Evolutionary conservation across 2,113 vertebrate species (phyloP), one percentile per base, ranked within the genome.

Genomic region (Silurus glanis): DNA sequence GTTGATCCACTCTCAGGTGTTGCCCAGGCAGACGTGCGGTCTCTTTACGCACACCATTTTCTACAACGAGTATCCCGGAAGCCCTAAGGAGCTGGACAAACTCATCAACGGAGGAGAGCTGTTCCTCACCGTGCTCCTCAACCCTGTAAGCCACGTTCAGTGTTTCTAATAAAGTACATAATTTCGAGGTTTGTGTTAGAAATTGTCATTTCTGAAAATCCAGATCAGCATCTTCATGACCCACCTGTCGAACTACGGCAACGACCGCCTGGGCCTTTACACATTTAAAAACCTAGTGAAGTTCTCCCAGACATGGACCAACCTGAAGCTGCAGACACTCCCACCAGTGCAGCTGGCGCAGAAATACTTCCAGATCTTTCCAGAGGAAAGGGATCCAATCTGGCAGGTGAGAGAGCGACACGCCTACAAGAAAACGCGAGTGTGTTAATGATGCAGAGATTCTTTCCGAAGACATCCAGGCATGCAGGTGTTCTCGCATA

Each of bases 181-280:
- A 37, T 37, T 66, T 67, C 28, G 1, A 37, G 45, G 19, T 13
- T 69, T 6, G 23, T 66, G 23, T 55, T 80, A 25, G 6, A 76
- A 59, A 17, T 45, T 6, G 51, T 61, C 19, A 14, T 61, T 10
- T 87, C 51, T 66, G 7, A 25, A 37, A 37, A 61, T 64, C 86
- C 92, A 97, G 97, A 97, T 97, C 91, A 97, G 97, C 93, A 97
- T 97, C 92, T 97, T 97, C 90, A 97, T 97, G 97, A 97, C 97
- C 2, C 97, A 97, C 85, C 93, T 97, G 85, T 97, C 96, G 88
- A 97, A 97, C 89, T 97, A 97, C 0, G 97, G 97, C 55, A 97
- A 97, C 0, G 97, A 97, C 89, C 97, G 97, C 69, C 93, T 97
- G 89, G 97, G 97, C 80, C 91, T 97, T 76, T 97, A 97, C 89